A percentile compares a stretch with the other conserved stretches of the same genome.
Evolutionary conservation across 2,113 vertebrate species (phyloP).

Genomic region (Boulengeromyrus knoepffleri): DNA sequence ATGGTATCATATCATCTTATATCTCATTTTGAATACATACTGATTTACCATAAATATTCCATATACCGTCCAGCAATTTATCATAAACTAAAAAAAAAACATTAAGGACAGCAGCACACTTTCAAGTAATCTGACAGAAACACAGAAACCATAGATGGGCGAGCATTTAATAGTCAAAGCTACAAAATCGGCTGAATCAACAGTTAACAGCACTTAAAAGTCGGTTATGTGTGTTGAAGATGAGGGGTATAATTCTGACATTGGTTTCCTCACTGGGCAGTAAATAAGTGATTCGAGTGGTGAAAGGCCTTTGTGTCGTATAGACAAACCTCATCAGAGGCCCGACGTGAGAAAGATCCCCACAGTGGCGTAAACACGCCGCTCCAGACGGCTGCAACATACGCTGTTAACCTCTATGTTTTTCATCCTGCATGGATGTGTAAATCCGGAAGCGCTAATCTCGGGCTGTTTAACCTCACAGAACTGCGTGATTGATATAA

Average conservation of each 20-base stretch:
- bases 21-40: neutral
- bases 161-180: neutral
- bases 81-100: neutral
- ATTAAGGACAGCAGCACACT: neutral
- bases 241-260: neutral
- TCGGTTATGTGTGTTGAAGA: neutral
- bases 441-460: neutral
- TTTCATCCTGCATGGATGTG: neutral
- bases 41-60: neutral
- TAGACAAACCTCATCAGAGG: neutral
- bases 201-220: neutral
- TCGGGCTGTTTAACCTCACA: neutral
- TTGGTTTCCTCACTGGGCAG: neutral
- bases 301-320: neutral
- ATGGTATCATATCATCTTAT: neutral
- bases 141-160: neutral
- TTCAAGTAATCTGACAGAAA: neutral
- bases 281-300: neutral
- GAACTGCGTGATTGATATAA: neutral
- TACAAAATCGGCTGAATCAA: neutral
- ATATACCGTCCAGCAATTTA: neutral
- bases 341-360: neutral
- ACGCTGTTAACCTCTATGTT: neutral
- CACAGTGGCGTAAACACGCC: neutral
- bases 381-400: neutral